Evolutionary conservation across 2,113 vertebrate species (phyloP), one percentile per base, ranked within the genome.

Genomic region (Meles meles): DNA sequence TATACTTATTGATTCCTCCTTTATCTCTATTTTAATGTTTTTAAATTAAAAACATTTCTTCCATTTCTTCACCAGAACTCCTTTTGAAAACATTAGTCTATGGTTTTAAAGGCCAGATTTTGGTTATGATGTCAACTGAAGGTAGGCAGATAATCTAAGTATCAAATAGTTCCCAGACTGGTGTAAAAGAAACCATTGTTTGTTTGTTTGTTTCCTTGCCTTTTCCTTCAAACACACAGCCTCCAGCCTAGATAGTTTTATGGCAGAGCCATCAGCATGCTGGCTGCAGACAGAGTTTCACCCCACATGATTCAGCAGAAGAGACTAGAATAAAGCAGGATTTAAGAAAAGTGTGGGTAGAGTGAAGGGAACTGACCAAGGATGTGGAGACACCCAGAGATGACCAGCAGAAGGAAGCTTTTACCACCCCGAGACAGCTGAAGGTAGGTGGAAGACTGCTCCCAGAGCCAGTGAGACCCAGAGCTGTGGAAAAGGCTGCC

Each of bases 11-110:
- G 7, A 65, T 91, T 76, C 69, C n/a, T 18, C 39, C 18, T 37
- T 89, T 87, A 86, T 49, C 83, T 93, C 72, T 18, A 34, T 37
- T 79, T 83, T 83, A 29, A 27, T 57, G 49, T 95, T 94, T 94
- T 52, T 31, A 80, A n/a, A 94, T 67, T 37, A 85, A 79, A n/a
- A n/a, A n/a, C n/a, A 74, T 79, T 55, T 67, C 47, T 74, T 52
- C 42, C 18, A n/a, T 88, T 92, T 74, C 10, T 65, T 67, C 47
- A 87, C 13, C 47, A 39, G 65, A 55, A 3, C 42, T 67, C 12
- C 7, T 67, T 90, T 92, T 63, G 63, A 69, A 95, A 84, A 61
- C 11, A 69, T 55, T n/a, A 29, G 42, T 47, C 5, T n/a, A 11
- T 42, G 23, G 29, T 15, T 49, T 12, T 49, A 49, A 86, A 74